These are phyloP conservation scores for Onychorhynchus coronatus DNA, from an alignment of 2,113 vertebrate species.

Conservation along the genomic window DNA sequence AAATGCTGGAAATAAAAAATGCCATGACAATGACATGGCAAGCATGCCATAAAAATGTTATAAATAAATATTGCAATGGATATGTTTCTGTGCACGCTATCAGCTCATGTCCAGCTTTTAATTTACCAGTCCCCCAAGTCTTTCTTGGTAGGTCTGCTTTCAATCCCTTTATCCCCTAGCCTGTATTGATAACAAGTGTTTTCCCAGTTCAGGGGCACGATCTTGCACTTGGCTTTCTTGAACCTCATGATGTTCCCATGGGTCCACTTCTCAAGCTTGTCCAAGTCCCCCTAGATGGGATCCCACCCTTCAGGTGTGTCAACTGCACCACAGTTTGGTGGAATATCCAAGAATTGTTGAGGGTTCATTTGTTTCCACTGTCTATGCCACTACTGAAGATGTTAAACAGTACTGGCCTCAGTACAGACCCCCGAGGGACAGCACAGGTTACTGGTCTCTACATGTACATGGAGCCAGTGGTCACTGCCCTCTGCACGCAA, in stretches of 20 bases:
- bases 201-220: not conserved
- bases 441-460: not conserved
- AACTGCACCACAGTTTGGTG: not conserved
- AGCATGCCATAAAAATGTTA: not conserved
- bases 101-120: not conserved
- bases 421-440: not conserved
- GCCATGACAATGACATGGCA: not conserved
- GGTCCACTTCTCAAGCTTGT: not conserved
- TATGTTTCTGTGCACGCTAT: not conserved
- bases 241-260: fast-evolving
- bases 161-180: not conserved
- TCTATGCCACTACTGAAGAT: not conserved
- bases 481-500: not conserved
- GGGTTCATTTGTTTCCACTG: not conserved
- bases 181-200: not conserved
- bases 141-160: not conserved
- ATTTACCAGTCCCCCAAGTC: not conserved
- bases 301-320: not conserved
- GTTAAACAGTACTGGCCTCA: not conserved
- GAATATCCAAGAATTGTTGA: not conserved
- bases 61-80: not conserved
- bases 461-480: not conserved
- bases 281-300: too few relatives aligned
- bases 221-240: not conserved
- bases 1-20: not conserved